Evolutionary conservation across 2,888 invertebrate species (phyloP).

Genomic region (Orchestes rusci): DNA sequence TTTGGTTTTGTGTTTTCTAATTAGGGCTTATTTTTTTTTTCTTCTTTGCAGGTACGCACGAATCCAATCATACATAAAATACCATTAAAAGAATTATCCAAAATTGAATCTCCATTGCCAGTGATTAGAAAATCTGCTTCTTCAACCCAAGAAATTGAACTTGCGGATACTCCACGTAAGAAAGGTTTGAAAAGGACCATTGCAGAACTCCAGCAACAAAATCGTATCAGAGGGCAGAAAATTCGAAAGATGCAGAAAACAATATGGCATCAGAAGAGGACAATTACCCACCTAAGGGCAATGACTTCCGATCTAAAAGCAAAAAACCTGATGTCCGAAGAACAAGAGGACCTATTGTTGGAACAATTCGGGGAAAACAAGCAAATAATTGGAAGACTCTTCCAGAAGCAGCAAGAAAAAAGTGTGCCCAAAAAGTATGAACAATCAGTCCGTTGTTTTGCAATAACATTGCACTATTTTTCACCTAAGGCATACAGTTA

Average conservation of each 20-base stretch:
- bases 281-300: too few species aligned
- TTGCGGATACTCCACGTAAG: slow-evolving; percentile 3
- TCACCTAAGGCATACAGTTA: slow-evolving; percentile 19
- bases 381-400: background rate
- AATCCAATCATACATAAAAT: too few species aligned
- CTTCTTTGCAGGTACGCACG: too few species aligned
- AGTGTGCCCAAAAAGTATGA: slow-evolving; percentile 3
- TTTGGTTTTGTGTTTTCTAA: too few species aligned
- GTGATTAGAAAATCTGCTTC: too few species aligned
- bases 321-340: background rate
- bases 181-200: slow-evolving; percentile 2
- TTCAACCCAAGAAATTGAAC: too few species aligned
- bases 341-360: background rate
- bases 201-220: background rate
- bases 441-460: slow-evolving; percentile 8
- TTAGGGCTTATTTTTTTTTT: too few species aligned
- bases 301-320: too few species aligned
- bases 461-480: slow-evolving; percentile 13
- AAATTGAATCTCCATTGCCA: too few species aligned
- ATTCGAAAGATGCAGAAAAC: slow-evolving; percentile 1
- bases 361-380: slow-evolving; percentile 2
- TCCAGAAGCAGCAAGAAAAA: background rate
- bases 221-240: background rate
- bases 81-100: too few species aligned
- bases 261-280: background rate